These are phyloP conservation scores for Hydropsyche betteni DNA, from an alignment of 2,888 invertebrate species.

Conservation along the genomic window DNA sequence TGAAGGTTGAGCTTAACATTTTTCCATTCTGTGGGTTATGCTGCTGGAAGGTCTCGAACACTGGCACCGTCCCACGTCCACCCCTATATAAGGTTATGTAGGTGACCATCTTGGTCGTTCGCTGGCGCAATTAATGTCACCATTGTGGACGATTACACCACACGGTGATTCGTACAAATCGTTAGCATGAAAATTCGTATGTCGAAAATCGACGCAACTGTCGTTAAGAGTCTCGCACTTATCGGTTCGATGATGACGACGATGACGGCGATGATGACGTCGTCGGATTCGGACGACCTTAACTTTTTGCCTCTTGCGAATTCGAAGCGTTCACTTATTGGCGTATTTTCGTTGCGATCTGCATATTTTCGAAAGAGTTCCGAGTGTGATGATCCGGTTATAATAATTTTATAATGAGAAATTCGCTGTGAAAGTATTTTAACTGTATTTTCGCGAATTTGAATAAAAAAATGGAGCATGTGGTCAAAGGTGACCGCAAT, in stretches of 20 bases:
- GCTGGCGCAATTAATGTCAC: constrained; percentile 6
- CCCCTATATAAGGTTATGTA: constrained; percentile 38
- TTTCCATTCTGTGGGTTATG: background rate
- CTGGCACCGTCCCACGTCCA: constrained; percentile 16
- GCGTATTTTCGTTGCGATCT: too few species aligned
- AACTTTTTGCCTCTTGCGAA: background rate
- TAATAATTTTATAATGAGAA: too few species aligned
- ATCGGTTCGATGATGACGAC: background rate
- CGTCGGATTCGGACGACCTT: background rate
- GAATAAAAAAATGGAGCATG: too few species aligned
- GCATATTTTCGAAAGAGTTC: too few species aligned
- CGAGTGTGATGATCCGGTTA: too few species aligned
- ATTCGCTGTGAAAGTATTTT: too few species aligned
- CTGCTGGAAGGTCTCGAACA: constrained; percentile 32
- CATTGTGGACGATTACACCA: constrained; percentile 4
- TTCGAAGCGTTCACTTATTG: too few species aligned
- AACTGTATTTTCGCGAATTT: too few species aligned
- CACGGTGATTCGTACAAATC: constrained; percentile 4
- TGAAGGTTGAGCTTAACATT: too few species aligned
- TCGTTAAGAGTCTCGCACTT: too few species aligned
- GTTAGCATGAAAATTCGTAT: background rate
- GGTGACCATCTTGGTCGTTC: constrained; percentile 34
- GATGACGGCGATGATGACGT: background rate
- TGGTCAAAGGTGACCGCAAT: too few species aligned
- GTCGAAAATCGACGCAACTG: too few species aligned